Evolutionary conservation across 2,888 invertebrate genomes (phyloP).

Genomic region (Dimorphilus gyrociliatus): DNA sequence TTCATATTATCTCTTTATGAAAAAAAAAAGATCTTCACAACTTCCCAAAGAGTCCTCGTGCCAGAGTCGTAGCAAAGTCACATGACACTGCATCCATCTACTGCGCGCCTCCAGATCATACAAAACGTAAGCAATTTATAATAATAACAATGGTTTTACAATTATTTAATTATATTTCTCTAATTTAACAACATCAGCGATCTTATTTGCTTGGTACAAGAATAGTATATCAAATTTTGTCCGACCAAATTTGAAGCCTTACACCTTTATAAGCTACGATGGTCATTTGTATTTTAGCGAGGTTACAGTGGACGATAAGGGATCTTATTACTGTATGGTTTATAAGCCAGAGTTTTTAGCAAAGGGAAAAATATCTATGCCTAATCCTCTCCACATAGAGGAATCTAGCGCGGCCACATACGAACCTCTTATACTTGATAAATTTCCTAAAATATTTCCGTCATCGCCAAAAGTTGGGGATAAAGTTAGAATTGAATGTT

Average conservation of each 20-base stretch:
- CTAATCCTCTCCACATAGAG: constrained; percentile 15
- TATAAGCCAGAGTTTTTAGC: constrained; percentile 11
- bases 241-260: constrained; percentile 62
- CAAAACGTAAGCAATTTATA: constrained; percentile 45
- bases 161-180: background rate
- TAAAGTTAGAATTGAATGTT: constrained; percentile 76
- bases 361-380: constrained; percentile 16
- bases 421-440: constrained; percentile 63
- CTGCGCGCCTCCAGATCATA: constrained; percentile 62
- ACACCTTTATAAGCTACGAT: constrained; percentile 77
- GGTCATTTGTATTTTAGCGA: constrained; percentile 93
- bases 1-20: constrained; percentile 3
- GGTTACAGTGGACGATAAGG: constrained; percentile 54
- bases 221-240: constrained; percentile 78
- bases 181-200: constrained; percentile 38
- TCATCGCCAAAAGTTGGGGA: constrained; percentile 76
- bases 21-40: constrained; percentile 23
- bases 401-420: constrained; percentile 21
- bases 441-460: constrained; percentile 85
- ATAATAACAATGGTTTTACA: constrained; percentile 2
- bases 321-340: constrained; percentile 17
- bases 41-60: constrained; percentile 22
- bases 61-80: constrained; percentile 15
- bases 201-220: constrained; percentile 78
- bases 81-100: constrained; percentile 19